A percentile compares a stretch with the other conserved stretches of the same genome.
phyloP scores from a whole-genome alignment of 2,113 vertebrate species.

The Thoracochromis brauschi region DNA sequence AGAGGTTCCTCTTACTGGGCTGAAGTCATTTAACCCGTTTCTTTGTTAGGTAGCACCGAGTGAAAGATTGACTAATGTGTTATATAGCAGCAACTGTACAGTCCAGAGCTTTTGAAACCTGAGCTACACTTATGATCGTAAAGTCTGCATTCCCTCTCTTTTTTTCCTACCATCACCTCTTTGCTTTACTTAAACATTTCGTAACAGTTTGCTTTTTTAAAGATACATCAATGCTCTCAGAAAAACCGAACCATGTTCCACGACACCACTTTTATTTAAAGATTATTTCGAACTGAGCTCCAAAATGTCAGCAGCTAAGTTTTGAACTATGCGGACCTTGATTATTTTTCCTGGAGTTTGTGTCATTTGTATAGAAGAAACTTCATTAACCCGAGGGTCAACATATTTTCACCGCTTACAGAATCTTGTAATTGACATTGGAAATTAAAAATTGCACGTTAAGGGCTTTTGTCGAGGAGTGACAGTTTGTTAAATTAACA shows the following conservation, averaged over 20 bases:
- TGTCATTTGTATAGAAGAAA: not conserved
- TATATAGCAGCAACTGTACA: not conserved
- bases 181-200: not conserved
- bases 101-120: not conserved
- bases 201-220: not conserved
- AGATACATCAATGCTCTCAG: not conserved
- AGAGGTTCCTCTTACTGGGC: not conserved
- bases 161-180: not conserved
- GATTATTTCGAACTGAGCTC: not conserved
- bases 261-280: not conserved
- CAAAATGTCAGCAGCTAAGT: not conserved
- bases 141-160: not conserved
- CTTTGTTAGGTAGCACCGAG: not conserved
- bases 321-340: not conserved
- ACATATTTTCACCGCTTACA: not conserved
- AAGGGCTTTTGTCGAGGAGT: not conserved
- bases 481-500: not conserved
- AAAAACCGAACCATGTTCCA: not conserved
- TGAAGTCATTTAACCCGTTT: not conserved
- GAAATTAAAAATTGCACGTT: not conserved
- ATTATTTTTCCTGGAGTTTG: not conserved
- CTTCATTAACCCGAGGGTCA: constrained; percentile 25
- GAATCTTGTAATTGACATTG: not conserved
- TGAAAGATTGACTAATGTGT: not conserved
- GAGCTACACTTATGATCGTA: not conserved